Conservation (phyloP, 1,140 invertebrate species). For the Lasaia peninsularis region DNA sequence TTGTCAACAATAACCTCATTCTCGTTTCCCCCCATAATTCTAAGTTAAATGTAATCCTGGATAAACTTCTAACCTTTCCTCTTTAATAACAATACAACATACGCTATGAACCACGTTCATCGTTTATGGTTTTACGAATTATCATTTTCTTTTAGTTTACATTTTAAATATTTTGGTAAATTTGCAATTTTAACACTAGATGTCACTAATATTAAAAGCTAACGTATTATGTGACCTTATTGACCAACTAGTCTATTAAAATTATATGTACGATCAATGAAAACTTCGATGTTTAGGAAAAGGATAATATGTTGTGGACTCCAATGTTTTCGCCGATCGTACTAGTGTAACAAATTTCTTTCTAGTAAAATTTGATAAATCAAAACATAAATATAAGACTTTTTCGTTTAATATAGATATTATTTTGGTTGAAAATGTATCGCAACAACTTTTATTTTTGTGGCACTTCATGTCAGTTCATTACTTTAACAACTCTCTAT, state of each 20-base stretch:
- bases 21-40: constrained; percentile 62
- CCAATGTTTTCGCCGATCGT: constrained; percentile 21
- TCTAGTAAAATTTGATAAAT: constrained; percentile 18
- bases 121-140: constrained; percentile 34
- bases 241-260: constrained; percentile 40
- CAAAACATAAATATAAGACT: constrained; percentile 17
- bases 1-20: constrained; percentile 73
- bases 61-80: constrained; percentile 70
- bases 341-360: constrained; percentile 19
- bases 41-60: constrained; percentile 64
- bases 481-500: constrained; percentile 35
- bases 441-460: constrained; percentile 30
- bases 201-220: constrained; percentile 77
- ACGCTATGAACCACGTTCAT: constrained; percentile 57
- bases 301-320: constrained; percentile 1
- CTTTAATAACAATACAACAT: constrained; percentile 74
- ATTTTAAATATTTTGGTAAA: constrained; percentile 56
- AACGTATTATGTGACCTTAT: constrained; percentile 45
- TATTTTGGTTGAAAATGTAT: constrained; percentile 32
- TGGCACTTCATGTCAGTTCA: constrained; percentile 41
- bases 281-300: constrained; percentile 11
- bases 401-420: constrained; percentile 35
- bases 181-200: constrained; percentile 74
- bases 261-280: constrained; percentile 20
- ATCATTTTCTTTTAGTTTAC: constrained; percentile 48